These are phyloP conservation scores for Heliconius hermathena DNA, from an alignment of 1,140 invertebrate species.

Conservation along the genomic window DNA sequence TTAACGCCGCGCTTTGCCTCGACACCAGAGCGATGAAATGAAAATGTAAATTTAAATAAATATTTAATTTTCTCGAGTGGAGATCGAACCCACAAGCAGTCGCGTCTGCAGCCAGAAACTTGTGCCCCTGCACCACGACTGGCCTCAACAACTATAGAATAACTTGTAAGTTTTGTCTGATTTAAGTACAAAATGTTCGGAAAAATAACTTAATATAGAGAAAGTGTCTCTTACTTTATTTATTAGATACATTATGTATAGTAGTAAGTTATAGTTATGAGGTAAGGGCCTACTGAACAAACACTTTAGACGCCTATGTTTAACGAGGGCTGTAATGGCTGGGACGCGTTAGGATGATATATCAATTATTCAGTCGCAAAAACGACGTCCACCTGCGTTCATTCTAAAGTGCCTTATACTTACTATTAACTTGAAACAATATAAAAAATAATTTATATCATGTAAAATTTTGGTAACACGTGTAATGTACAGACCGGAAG, in stretches of 20 bases:
- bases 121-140: too few species aligned
- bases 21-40: too few species aligned
- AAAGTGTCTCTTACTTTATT: not conserved
- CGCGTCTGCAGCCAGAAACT: too few species aligned
- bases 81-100: too few species aligned
- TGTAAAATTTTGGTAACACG: too few species aligned
- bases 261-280: conserved; percentile 20
- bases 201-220: not conserved
- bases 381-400: conserved; percentile 43
- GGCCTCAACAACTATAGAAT: too few species aligned
- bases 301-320: conserved; percentile 27
- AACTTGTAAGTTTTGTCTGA: too few species aligned
- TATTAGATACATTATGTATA: not conserved
- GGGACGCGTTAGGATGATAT: conserved; percentile 36
- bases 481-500: too few species aligned
- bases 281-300: not conserved
- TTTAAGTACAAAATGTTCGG: too few species aligned
- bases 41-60: too few species aligned
- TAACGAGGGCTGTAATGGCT: conserved; percentile 36
- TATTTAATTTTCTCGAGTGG: too few species aligned
- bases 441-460: not conserved
- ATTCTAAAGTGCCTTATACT: conserved; percentile 22
- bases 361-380: conserved; percentile 44
- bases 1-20: too few species aligned
- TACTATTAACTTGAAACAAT: not conserved